Evolutionary conservation across 1,140 invertebrate genomes (phyloP).

Genomic region (Brachionus manjavacas): DNA sequence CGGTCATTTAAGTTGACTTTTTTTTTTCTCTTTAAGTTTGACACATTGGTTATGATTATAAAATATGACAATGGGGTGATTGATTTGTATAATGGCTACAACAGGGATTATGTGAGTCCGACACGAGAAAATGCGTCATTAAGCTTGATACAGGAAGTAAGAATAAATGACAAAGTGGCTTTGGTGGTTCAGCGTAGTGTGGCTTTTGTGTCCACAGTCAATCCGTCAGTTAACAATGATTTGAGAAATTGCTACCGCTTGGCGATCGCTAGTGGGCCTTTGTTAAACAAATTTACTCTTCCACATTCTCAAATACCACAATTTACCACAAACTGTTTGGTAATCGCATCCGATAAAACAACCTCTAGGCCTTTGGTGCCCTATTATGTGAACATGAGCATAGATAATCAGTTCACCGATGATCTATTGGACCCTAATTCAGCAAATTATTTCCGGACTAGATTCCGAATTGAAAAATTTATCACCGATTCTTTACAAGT

Average conservation of each 20-base stretch:
- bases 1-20: neutral
- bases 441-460: neutral
- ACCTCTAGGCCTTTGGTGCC: neutral
- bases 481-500: neutral
- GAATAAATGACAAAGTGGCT: neutral
- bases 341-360: neutral
- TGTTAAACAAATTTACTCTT: neutral
- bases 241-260: neutral
- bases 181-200: neutral
- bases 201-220: neutral
- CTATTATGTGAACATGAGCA: neutral
- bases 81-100: neutral
- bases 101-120: neutral
- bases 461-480: neutral
- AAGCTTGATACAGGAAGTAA: neutral
- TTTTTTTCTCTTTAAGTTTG: neutral
- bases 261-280: neutral
- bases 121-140: neutral
- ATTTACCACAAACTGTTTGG: neutral
- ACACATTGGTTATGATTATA: neutral
- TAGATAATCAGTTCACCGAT: neutral
- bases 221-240: neutral
- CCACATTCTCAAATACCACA: neutral
- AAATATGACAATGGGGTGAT: neutral
- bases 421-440: neutral